These are phyloP conservation scores for Aleiodes leptofemur DNA, from an alignment of 2,888 invertebrate genomes.

Conservation along the genomic window DNA sequence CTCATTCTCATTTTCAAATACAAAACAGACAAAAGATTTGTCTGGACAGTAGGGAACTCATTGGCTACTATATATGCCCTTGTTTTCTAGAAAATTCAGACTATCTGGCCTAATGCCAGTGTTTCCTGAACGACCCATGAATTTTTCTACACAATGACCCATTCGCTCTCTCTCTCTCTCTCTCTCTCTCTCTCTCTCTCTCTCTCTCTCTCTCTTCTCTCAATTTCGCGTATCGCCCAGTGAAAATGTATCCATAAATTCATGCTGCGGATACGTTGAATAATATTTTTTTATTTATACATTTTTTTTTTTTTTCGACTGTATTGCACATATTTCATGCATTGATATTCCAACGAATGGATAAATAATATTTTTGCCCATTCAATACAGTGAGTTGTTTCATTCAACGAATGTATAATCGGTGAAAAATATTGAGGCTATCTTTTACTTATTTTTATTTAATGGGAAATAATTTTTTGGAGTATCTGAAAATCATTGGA, in stretches of 20 bases:
- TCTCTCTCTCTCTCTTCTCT: too few relatives aligned
- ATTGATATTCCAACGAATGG: too few relatives aligned
- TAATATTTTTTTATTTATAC: constrained; percentile 8
- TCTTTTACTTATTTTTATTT: too few relatives aligned
- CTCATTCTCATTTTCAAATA: neutral
- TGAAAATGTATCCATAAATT: constrained; percentile 40
- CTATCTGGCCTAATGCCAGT: constrained; percentile 40
- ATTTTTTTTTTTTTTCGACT: constrained; percentile 18
- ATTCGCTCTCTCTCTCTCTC: neutral
- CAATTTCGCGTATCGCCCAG: constrained; percentile 17
- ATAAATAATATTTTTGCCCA: too few relatives aligned
- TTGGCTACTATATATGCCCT: constrained; percentile 23
- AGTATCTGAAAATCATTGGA: too few relatives aligned
- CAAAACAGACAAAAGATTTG: neutral
- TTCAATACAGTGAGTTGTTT: too few relatives aligned
- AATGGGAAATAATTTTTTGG: too few relatives aligned
- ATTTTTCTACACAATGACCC: constrained; percentile 40
- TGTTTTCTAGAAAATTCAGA: constrained; percentile 27
- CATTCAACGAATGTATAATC: too few relatives aligned
- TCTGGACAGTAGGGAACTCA: constrained; percentile 15
- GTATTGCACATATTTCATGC: neutral
- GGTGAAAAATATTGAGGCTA: too few relatives aligned
- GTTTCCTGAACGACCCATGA: constrained; percentile 35
- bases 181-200: neutral
- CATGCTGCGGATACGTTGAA: constrained; percentile 27